A percentile compares a stretch with the other conserved stretches of the same genome.
These are phyloP conservation scores for Poeciliopsis paucimaculata DNA, from an alignment of 2,797 vertebrate genomes.

Conservation along the genomic window DNA sequence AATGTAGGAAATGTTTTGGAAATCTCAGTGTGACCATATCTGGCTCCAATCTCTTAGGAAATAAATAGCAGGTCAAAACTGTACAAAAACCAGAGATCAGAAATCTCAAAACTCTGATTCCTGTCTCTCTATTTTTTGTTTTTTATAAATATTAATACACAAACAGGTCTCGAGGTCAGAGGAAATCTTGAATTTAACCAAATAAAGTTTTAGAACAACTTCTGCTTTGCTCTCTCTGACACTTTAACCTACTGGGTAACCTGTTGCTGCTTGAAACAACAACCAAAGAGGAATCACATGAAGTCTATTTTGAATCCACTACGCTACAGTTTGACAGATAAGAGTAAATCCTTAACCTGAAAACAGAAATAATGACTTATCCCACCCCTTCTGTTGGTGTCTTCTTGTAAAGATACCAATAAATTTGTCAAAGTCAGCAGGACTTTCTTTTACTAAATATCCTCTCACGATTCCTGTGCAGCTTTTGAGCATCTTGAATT, in stretches of 20 bases:
- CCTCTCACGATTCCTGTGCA: background rate
- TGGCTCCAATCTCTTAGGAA: background rate
- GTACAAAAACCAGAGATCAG: background rate
- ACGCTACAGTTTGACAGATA: background rate
- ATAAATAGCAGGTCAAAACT: background rate
- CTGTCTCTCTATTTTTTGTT: background rate
- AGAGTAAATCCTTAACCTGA: slow-evolving; percentile 10
- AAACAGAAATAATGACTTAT: slow-evolving; percentile 27
- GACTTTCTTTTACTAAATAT: slow-evolving; percentile 30
- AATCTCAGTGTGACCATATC: background rate
- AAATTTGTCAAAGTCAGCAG: slow-evolving; percentile 35
- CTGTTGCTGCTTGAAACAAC: slow-evolving; percentile 22
- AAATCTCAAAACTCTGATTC: background rate
- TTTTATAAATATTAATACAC: background rate
- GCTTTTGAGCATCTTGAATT: slow-evolving; percentile 6
- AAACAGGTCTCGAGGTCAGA: background rate
- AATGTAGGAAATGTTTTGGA: background rate
- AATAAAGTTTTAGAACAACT: background rate
- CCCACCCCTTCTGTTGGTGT: background rate
- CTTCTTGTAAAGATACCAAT: background rate
- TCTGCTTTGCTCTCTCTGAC: slow-evolving; percentile 28
- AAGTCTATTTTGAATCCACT: slow-evolving; percentile 8
- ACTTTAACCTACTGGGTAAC: slow-evolving; percentile 41
- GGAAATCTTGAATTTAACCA: background rate
- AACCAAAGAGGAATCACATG: slow-evolving; percentile 48